phyloP scores from a whole-genome alignment of 53 echinoderm and acorn worm genomes.

The Holothuria leucospilota region DNA sequence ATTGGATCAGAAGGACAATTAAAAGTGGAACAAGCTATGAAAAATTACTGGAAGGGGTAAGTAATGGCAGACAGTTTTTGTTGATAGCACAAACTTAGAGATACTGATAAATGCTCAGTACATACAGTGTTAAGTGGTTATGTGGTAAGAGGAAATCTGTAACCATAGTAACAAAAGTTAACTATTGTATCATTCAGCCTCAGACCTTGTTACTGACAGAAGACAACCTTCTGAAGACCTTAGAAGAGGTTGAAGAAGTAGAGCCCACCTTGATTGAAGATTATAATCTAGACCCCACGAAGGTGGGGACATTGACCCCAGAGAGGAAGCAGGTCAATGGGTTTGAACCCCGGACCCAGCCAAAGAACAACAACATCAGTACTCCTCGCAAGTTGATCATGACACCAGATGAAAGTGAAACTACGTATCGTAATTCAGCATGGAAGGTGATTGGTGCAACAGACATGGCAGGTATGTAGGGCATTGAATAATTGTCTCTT shows the following conservation, averaged over 20 bases:
- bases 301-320: slow-evolving; percentile 66
- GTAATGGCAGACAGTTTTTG: not conserved
- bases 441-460: slow-evolving; percentile 94
- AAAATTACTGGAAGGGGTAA: slow-evolving; percentile 31
- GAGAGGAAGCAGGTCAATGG: slow-evolving; percentile 62
- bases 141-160: not conserved
- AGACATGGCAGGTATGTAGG: slow-evolving; percentile 82
- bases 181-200: slow-evolving; percentile 56
- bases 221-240: slow-evolving; percentile 83
- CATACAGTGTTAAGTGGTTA: not conserved
- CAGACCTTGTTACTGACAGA: slow-evolving; percentile 90
- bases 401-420: slow-evolving; percentile 67
- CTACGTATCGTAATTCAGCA: slow-evolving; percentile 5
- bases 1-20: slow-evolving; percentile 87
- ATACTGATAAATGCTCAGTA: too few relatives aligned
- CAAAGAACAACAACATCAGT: slow-evolving; percentile 35
- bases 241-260: slow-evolving; percentile 84
- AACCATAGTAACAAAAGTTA: not conserved
- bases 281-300: slow-evolving; percentile 79
- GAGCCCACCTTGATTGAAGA: slow-evolving; percentile 81
- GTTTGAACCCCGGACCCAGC: not conserved
- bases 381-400: slow-evolving; percentile 76
- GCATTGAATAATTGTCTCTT: not conserved
- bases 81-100: too few relatives aligned
- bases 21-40: slow-evolving; percentile 70